These are phyloP conservation scores for Idaea biselata DNA, from an alignment of 2,888 invertebrate species.

Conservation along the genomic window DNA sequence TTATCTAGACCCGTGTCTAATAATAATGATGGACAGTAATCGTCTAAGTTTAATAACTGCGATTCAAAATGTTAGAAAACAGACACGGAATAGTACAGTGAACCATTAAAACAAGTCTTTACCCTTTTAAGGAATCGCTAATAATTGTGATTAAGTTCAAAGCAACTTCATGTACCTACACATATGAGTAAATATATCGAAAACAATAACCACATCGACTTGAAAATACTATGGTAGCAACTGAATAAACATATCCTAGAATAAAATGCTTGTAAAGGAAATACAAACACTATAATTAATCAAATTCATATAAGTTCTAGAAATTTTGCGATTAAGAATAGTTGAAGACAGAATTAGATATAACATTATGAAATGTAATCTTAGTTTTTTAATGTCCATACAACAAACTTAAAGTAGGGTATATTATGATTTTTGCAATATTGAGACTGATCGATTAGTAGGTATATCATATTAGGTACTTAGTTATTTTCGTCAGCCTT, in stretches of 20 bases:
- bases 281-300: not conserved
- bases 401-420: too few relatives aligned
- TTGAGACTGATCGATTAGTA: too few relatives aligned
- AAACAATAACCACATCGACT: not conserved
- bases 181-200: not conserved
- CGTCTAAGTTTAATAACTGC: too few relatives aligned
- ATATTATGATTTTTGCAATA: too few relatives aligned
- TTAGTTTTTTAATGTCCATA: too few relatives aligned
- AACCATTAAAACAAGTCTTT: not conserved
- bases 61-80: not conserved
- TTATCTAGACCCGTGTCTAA: too few relatives aligned
- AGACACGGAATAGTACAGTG: not conserved
- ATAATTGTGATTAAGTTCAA: not conserved
- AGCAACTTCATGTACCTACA: not conserved
- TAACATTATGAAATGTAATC: too few relatives aligned
- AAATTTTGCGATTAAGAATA: not conserved
- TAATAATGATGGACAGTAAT: too few relatives aligned
- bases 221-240: not conserved
- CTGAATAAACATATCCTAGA: not conserved
- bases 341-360: too few relatives aligned
- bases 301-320: not conserved
- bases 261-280: not conserved
- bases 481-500: too few relatives aligned
- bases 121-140: slow-evolving; percentile 1
- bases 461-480: too few relatives aligned